These are phyloP conservation scores for Dinocampus coccinellae DNA, from an alignment of 2,888 invertebrate species.

Conservation along the genomic window DNA sequence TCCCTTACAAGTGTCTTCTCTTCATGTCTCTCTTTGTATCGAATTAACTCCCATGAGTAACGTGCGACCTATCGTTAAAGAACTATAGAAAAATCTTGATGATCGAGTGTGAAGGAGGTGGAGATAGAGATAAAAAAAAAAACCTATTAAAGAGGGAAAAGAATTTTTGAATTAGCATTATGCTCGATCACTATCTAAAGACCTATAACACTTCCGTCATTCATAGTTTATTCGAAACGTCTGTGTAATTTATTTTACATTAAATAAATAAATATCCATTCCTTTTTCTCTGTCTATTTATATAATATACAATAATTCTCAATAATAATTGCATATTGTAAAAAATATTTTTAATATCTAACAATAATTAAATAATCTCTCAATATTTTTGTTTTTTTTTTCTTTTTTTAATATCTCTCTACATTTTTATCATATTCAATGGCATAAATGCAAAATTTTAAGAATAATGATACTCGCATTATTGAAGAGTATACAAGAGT, in stretches of 20 bases:
- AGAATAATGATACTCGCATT: conserved; percentile 12
- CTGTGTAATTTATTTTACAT: neutral
- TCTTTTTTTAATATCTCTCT: neutral
- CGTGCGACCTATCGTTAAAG: conserved; percentile 18
- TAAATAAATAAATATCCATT: neutral
- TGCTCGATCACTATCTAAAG: neutral
- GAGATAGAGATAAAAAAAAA: too few species aligned
- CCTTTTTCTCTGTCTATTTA: neutral
- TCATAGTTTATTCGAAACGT: neutral
- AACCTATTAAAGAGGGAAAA: neutral
- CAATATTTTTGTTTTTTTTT: neutral
- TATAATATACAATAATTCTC: neutral
- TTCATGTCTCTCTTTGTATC: neutral
- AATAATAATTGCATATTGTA: neutral
- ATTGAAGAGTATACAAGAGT: conserved; percentile 22
- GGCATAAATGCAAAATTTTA: neutral
- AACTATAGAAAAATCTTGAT: neutral
- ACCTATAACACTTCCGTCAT: conserved; percentile 21
- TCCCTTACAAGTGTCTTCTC: conserved; percentile 24
- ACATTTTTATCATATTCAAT: neutral
- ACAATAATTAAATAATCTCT: neutral
- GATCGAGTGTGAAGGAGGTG: neutral
- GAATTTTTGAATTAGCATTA: conserved; percentile 17
- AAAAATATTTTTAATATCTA: neutral
- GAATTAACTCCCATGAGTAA: conserved; percentile 20